Evolutionary conservation across 1,140 invertebrate genomes (phyloP), one percentile per base, ranked within the genome.

Genomic region (Teleopsis dalmanni): DNA sequence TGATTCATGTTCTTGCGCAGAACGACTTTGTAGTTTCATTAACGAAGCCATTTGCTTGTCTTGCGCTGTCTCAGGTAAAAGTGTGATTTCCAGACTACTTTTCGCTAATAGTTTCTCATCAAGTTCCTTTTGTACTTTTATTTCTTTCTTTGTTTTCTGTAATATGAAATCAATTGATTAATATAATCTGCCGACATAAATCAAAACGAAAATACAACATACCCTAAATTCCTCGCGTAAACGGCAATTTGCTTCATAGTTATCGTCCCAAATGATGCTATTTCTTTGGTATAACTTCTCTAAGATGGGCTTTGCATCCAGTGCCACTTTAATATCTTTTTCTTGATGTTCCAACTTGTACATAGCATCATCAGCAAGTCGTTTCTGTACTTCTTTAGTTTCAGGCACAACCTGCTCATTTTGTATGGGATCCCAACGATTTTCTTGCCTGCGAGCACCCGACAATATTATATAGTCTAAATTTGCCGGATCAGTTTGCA

Each of bases 401-500:
- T 91, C 86, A 2, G 89, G 85, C 1, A 91, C 86, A 55, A 91
- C 82, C 71, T 98, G 95, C 49, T 91, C 95, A 81, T 98, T 98
- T 60, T 95, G 84, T 40, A 83, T 84, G 1, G 96, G 93, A 76
- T 99, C 95, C 94, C 95, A 99, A 57, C 96, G 78, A 71, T 94
- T 93, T 72, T 99, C 96, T 73, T 99, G 96, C 13, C 97, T 73
- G 58, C 92, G 77, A 4, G 95, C 95, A 9, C 97, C 97, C 57
- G 84, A 88, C 1, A 98, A 78, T 47, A 99, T 91, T 3, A 91
- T 83, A 79, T 99, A 99, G 71, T 99, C 95, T 59, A 98, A 77
- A 76, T 99, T 98, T 41, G 81, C 89, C 51, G 97, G 97, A 81
- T 99, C 96, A 26, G 96, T 99, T 75, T 97, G 92, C 41, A 99